These are phyloP conservation scores for Gavialis gangeticus DNA, from an alignment of 2,113 vertebrate species.

Conservation along the genomic window DNA sequence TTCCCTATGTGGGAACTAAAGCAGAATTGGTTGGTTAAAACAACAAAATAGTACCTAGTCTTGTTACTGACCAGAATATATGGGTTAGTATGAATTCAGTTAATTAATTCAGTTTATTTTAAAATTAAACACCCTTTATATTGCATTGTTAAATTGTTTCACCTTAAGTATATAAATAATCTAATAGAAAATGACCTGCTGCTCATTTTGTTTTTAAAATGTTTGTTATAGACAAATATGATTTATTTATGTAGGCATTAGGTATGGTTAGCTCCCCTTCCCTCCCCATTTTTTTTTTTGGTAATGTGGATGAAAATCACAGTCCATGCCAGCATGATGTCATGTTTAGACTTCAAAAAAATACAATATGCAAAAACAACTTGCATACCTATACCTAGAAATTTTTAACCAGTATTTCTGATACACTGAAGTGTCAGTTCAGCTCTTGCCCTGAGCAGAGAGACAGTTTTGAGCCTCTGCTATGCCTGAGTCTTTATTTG, in stretches of 20 bases:
- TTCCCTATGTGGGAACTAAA: not conserved
- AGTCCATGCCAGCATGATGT: no score
- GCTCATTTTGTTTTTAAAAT: fast-evolving
- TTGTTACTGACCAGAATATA: not conserved
- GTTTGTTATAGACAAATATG: not conserved
- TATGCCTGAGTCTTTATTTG: not conserved
- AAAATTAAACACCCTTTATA: not conserved
- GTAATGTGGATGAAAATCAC: no score
- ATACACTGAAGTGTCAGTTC: not conserved
- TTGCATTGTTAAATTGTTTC: not conserved
- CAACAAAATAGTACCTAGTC: not conserved
- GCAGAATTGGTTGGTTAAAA: not conserved
- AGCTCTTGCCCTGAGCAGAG: not conserved
- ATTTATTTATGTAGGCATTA: not conserved
- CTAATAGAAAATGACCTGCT: not conserved
- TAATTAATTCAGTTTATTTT: not conserved
- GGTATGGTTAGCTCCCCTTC: no score
- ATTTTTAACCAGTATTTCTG: not conserved
- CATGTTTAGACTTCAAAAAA: no score
- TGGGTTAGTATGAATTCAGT: not conserved
- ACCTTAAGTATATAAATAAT: not conserved
- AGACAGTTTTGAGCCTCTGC: fast-evolving
- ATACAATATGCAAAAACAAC: not conserved
- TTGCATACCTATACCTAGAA: not conserved
- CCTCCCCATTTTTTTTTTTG: no score